Percentiles rank a stretch among this genome's conserved stretches.
Evolutionary conservation across 2,888 invertebrate genomes (phyloP).

Genomic region (Epinotia nisella): DNA sequence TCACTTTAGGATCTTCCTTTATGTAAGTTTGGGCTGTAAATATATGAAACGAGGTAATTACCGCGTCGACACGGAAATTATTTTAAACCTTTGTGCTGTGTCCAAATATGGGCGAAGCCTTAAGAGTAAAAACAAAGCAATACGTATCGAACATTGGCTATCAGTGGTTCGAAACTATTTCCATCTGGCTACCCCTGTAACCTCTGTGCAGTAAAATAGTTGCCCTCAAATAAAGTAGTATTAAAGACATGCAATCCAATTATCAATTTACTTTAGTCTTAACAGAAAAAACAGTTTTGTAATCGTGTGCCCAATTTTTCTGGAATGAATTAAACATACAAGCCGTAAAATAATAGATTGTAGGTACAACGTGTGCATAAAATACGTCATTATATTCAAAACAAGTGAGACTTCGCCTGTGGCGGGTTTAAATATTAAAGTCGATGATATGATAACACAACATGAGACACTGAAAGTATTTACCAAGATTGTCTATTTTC

Average conservation of each 20-base stretch:
- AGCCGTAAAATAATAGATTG: background rate
- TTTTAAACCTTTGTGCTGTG: slow-evolving; percentile 26
- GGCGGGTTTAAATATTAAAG: background rate
- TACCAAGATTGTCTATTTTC: slow-evolving; percentile 10
- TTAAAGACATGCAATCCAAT: too few species aligned
- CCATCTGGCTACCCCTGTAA: background rate
- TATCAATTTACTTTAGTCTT: too few species aligned
- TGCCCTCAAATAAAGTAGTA: too few species aligned
- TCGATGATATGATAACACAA: background rate
- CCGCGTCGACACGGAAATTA: slow-evolving; percentile 12
- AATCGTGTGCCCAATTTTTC: too few species aligned
- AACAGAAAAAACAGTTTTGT: too few species aligned
- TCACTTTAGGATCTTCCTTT: slow-evolving; percentile 28
- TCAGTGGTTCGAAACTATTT: background rate
- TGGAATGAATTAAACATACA: too few species aligned
- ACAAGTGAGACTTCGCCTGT: background rate
- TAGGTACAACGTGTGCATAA: slow-evolving; percentile 4
- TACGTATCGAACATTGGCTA: background rate
- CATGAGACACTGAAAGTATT: background rate
- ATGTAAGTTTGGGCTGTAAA: slow-evolving; percentile 35
- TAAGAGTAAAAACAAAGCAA: background rate
- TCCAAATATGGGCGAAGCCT: slow-evolving; percentile 14
- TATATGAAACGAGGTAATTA: slow-evolving; percentile 31
- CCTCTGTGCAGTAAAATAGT: too few species aligned
- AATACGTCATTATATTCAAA: background rate